Conservation (phyloP, 2,888 invertebrate species). For the Aphidoletes aphidimyza region DNA sequence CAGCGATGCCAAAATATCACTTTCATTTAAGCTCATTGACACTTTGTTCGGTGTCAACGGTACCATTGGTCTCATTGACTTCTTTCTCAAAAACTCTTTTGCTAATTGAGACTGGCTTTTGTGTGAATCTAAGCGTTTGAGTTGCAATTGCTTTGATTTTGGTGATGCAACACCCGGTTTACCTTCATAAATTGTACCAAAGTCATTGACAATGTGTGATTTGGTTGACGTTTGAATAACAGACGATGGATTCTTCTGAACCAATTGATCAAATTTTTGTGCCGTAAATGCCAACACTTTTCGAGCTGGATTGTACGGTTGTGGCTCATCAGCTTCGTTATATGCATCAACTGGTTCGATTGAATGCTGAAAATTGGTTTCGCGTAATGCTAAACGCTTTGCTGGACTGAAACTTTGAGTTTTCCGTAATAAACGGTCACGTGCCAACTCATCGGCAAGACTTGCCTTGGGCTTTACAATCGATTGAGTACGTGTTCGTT, state of each 20-base stretch:
- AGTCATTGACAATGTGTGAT: background rate
- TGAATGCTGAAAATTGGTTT: background rate
- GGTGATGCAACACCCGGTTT: no score
- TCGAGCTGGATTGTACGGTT: constrained; percentile 15
- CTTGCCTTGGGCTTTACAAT: background rate
- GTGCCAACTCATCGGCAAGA: background rate
- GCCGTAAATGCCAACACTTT: background rate
- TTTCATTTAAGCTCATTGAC: background rate
- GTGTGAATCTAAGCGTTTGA: background rate
- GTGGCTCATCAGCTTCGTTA: background rate
- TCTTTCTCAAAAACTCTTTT: background rate
- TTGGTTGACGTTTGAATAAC: background rate
- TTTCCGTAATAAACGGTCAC: background rate
- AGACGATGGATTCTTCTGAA: background rate
- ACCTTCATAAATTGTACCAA: background rate
- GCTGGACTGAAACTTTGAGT: constrained; percentile 43
- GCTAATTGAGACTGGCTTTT: background rate
- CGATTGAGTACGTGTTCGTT: background rate
- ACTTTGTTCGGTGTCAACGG: background rate
- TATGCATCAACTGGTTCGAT: background rate
- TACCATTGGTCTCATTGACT: background rate
- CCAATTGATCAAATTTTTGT: background rate
- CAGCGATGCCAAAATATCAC: background rate
- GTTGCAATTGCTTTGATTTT: background rate
- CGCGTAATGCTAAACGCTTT: background rate